phyloP scores from a whole-genome alignment of 2,113 vertebrate genomes.

The Pomatorhinus ruficollis region DNA sequence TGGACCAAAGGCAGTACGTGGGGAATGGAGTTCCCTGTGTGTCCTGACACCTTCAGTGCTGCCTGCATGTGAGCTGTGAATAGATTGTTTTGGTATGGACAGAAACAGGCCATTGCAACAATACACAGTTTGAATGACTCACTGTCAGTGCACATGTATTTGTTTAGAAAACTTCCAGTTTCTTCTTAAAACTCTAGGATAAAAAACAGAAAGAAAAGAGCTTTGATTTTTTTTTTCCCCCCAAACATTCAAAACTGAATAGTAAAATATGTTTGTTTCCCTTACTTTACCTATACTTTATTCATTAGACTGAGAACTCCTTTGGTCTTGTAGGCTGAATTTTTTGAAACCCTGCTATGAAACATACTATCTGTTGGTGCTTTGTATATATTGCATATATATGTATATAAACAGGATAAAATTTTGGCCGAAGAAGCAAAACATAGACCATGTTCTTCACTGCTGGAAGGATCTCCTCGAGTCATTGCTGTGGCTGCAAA shows the following conservation, averaged over 20 bases:
- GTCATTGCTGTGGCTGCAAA: neutral
- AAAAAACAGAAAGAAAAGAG: neutral
- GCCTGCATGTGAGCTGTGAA: neutral
- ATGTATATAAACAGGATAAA: neutral
- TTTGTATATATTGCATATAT: neutral
- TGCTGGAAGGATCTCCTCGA: neutral
- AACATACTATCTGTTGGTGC: neutral
- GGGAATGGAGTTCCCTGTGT: neutral
- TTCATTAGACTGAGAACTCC: neutral
- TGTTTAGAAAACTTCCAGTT: neutral
- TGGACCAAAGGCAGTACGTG: neutral
- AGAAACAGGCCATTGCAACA: neutral
- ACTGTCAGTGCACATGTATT: neutral
- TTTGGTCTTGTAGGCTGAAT: neutral
- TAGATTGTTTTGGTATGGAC: neutral
- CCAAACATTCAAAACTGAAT: neutral
- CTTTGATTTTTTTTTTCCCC: neutral
- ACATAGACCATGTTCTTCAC: neutral
- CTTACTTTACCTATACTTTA: neutral
- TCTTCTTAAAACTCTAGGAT: neutral
- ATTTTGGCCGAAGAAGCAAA: neutral
- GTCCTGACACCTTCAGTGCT: neutral
- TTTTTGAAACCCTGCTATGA: neutral
- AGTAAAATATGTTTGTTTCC: neutral
- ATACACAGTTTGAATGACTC: neutral